phyloP scores from a whole-genome alignment of 1,140 invertebrate species.

The Neodiprion virginianus region DNA sequence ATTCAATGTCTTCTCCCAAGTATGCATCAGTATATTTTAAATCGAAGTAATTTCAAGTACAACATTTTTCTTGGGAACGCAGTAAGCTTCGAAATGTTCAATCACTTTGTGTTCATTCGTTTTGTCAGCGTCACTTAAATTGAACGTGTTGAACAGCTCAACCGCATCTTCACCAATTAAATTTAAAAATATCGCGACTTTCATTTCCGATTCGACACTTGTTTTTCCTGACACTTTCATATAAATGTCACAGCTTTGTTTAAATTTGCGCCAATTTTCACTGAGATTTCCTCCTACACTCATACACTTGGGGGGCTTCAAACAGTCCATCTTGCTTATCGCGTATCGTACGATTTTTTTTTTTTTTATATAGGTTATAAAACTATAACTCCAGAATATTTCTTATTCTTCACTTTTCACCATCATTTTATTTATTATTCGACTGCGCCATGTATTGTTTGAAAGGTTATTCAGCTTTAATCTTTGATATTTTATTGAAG shows the following conservation, averaged over 20 bases:
- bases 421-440: too few species aligned
- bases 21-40: too few species aligned
- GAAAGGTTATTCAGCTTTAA: too few species aligned
- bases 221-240: slow-evolving; percentile 29
- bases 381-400: too few species aligned
- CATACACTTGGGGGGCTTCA: neutral
- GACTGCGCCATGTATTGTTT: too few species aligned
- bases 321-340: too few species aligned
- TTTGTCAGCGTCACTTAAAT: slow-evolving; percentile 28
- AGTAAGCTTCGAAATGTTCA: slow-evolving; percentile 30
- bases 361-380: too few species aligned
- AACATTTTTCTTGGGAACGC: slow-evolving; percentile 29
- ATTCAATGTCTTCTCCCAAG: too few species aligned
- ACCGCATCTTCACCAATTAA: slow-evolving; percentile 38
- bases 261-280: slow-evolving; percentile 35
- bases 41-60: neutral
- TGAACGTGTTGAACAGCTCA: slow-evolving; percentile 37
- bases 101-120: slow-evolving; percentile 27
- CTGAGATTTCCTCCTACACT: slow-evolving; percentile 25
- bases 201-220: slow-evolving; percentile 29
- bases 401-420: too few species aligned
- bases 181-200: slow-evolving; percentile 39
- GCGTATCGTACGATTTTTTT: too few species aligned
- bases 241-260: slow-evolving; percentile 32
- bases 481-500: too few species aligned